Evolutionary conservation across 2,888 invertebrate genomes (phyloP).

Genomic region (Dusona sp.): DNA sequence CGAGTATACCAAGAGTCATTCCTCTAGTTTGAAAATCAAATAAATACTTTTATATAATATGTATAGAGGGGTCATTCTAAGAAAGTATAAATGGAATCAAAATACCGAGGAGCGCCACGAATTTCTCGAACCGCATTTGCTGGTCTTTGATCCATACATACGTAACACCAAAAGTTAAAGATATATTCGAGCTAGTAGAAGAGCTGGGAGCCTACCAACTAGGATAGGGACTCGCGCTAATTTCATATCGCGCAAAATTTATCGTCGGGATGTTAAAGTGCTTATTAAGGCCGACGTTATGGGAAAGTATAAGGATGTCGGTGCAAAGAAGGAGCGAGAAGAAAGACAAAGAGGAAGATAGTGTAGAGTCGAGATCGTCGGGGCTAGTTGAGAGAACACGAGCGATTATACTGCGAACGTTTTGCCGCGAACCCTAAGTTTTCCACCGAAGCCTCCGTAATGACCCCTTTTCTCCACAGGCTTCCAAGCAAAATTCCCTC

Average conservation of each 20-base stretch:
- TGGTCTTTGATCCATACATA: neutral
- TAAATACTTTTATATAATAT: neutral
- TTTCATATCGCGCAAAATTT: slow-evolving; percentile 80
- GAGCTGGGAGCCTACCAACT: slow-evolving; percentile 66
- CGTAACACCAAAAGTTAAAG: neutral
- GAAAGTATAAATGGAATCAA: slow-evolving; percentile 18
- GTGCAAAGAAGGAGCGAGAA: slow-evolving; percentile 5
- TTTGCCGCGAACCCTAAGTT: slow-evolving; percentile 74
- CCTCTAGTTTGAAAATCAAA: neutral
- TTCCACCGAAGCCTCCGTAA: slow-evolving; percentile 73
- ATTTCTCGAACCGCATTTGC: slow-evolving; percentile 34
- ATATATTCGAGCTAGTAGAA: slow-evolving; percentile 1
- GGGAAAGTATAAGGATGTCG: slow-evolving; percentile 26
- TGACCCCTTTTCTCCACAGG: slow-evolving; percentile 70
- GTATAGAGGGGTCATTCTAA: neutral
- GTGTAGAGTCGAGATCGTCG: slow-evolving; percentile 42
- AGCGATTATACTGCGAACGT: slow-evolving; percentile 52
- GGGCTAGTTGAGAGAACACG: slow-evolving; percentile 53
- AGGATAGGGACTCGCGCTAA: slow-evolving; percentile 76
- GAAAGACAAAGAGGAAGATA: slow-evolving; percentile 27
- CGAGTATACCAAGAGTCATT: neutral
- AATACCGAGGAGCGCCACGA: slow-evolving; percentile 30
- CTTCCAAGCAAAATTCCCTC: slow-evolving; percentile 59
- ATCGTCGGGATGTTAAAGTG: slow-evolving; percentile 80
- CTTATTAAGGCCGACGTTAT: slow-evolving; percentile 77